These are phyloP conservation scores for Deroplatys truncata DNA, from an alignment of 2,888 invertebrate genomes.

Conservation along the genomic window DNA sequence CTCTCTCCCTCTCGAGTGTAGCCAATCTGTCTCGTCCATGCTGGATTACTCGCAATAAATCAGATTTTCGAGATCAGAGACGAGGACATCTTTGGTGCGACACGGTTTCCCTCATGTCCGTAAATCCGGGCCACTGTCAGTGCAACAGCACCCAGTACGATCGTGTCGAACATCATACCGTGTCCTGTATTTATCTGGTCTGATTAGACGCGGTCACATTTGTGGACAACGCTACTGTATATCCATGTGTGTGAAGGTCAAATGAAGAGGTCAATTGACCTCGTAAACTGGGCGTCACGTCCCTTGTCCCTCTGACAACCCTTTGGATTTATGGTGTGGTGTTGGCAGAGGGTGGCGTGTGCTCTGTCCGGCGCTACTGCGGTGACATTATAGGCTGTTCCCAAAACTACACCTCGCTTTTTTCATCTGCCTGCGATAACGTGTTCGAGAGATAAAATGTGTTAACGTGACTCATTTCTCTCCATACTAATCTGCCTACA, in stretches of 20 bases:
- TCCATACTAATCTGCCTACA: no score
- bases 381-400: neutral
- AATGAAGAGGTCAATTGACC: conserved; percentile 18
- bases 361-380: neutral
- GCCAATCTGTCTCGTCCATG: neutral
- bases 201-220: conserved; percentile 5
- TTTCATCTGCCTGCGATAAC: no score
- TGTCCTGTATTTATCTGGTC: conserved; percentile 11
- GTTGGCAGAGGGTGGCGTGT: neutral
- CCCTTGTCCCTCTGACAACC: neutral
- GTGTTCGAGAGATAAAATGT: no score
- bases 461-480: no score
- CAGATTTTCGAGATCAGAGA: neutral
- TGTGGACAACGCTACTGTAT: neutral
- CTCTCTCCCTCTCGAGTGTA: neutral
- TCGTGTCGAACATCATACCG: conserved; percentile 5
- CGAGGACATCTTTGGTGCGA: neutral
- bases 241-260: conserved; percentile 8
- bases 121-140: neutral
- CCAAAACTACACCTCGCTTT: neutral
- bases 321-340: conserved; percentile 14
- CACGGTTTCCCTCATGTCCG: neutral
- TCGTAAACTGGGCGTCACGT: conserved; percentile 16
- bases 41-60: neutral
- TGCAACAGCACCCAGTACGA: neutral